phyloP scores from a whole-genome alignment of 2,888 invertebrate species.

The Archaeoteleia sp. region DNA sequence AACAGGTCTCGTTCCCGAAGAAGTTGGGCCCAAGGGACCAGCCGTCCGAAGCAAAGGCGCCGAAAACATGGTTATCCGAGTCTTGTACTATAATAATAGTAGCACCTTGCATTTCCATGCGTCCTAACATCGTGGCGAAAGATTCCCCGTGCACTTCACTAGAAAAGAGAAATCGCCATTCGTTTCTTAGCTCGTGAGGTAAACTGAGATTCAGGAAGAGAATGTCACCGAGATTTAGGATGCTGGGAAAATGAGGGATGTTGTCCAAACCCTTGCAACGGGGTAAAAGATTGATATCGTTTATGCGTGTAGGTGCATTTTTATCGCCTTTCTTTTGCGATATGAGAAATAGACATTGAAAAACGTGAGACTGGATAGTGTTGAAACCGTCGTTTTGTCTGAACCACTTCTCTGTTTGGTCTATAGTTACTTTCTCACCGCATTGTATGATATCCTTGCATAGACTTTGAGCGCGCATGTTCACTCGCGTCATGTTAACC shows the following conservation, averaged over 20 bases:
- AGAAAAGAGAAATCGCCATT: constrained; percentile 93
- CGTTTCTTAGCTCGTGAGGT: constrained; percentile 83
- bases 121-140: constrained; percentile 87
- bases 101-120: constrained; percentile 87
- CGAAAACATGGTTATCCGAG: constrained; percentile 88
- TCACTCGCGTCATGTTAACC: constrained; percentile 77
- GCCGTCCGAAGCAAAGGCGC: constrained; percentile 88
- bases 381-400: constrained; percentile 75
- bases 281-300: constrained; percentile 76
- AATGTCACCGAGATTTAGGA: constrained; percentile 85
- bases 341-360: constrained; percentile 77
- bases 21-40: constrained; percentile 88
- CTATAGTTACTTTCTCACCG: constrained; percentile 71
- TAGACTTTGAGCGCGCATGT: constrained; percentile 78
- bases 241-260: constrained; percentile 86
- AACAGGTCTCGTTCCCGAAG: constrained; percentile 84
- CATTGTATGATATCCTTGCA: constrained; percentile 76
- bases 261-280: constrained; percentile 80
- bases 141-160: constrained; percentile 93
- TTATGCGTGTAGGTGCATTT: constrained; percentile 71
- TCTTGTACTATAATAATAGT: constrained; percentile 90
- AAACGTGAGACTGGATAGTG: constrained; percentile 76
- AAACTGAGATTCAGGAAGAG: constrained; percentile 88
- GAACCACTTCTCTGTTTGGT: constrained; percentile 76
- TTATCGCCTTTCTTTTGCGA: constrained; percentile 76